Conservation (phyloP, 2,113 vertebrate species). For the Arenaria interpres region DNA sequence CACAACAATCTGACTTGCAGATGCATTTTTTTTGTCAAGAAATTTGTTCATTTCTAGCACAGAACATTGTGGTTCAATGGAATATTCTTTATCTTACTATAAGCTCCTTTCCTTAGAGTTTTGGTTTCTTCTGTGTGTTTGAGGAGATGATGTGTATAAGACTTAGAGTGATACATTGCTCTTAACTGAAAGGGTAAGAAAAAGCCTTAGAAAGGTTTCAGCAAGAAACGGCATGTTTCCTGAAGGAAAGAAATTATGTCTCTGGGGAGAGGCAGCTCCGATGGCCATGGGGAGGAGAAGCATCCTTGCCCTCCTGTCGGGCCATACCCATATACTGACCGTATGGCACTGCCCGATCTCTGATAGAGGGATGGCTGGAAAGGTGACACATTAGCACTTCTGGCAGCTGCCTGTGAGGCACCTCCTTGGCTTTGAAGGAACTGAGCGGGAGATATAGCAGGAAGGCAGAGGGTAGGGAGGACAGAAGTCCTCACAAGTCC, state of each 20-base stretch:
- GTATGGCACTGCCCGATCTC: rapidly evolving
- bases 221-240: background rate
- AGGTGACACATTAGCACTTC: rapidly evolving
- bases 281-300: background rate
- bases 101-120: background rate
- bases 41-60: background rate
- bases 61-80: background rate
- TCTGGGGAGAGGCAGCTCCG: background rate
- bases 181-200: background rate
- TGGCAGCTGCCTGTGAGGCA: background rate
- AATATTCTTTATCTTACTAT: background rate
- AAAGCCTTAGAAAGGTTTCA: background rate
- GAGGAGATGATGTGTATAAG: background rate
- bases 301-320: background rate
- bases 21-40: background rate
- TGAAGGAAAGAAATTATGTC: background rate
- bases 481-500: background rate
- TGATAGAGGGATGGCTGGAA: background rate
- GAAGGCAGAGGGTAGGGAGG: background rate
- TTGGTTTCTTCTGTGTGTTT: background rate
- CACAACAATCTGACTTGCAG: background rate
- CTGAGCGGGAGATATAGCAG: rapidly evolving
- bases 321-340: rapidly evolving
- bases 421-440: background rate
- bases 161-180: background rate